Evolutionary conservation across 2,888 invertebrate genomes (phyloP).

Genomic region (Eumerus sabulonum): DNA sequence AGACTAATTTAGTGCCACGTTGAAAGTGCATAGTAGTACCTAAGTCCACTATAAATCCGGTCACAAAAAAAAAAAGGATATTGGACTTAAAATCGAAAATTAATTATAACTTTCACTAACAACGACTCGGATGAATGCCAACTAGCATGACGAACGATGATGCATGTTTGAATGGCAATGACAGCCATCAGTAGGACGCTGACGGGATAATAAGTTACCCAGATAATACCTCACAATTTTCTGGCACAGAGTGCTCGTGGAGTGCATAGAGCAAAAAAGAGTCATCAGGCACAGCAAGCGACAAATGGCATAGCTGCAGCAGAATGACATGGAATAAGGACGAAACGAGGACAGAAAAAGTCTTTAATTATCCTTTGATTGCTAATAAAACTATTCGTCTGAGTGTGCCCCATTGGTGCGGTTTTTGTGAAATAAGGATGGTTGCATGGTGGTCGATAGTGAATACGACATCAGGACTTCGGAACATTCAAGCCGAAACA

Average conservation of each 20-base stretch:
- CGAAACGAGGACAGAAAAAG: neutral
- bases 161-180: conserved; percentile 8
- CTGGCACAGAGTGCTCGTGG: neutral
- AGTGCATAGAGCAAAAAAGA: neutral
- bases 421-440: neutral
- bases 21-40: no score
- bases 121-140: neutral
- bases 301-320: neutral
- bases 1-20: no score
- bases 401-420: conserved; percentile 14
- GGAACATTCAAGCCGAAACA: conserved; percentile 22
- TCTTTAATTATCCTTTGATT: conserved; percentile 43
- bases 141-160: neutral
- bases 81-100: conserved; percentile 55
- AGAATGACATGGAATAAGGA: neutral
- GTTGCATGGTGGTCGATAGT: neutral
- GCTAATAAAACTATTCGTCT: conserved; percentile 21
- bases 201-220: conserved; percentile 43
- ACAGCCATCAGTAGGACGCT: conserved; percentile 15
- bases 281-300: neutral
- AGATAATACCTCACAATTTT: conserved; percentile 4
- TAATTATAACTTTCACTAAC: conserved; percentile 51
- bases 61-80: conserved; percentile 26
- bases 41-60: no score
- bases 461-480: conserved; percentile 7